phyloP scores from a whole-genome alignment of 2,113 vertebrate species.

The Paratilapia polleni region DNA sequence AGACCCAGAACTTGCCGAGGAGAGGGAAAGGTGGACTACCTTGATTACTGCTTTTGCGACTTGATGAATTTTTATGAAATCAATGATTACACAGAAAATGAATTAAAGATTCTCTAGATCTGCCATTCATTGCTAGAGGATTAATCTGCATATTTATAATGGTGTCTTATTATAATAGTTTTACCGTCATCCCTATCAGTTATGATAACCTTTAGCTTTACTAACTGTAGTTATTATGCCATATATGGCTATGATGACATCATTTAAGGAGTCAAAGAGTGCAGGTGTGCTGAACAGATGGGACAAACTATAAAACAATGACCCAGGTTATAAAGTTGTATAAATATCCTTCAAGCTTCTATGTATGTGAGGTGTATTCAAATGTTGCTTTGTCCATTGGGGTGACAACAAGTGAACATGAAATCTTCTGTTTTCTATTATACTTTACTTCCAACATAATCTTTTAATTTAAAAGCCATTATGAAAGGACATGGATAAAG shows the following conservation, averaged over 20 bases:
- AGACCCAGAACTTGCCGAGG: neutral
- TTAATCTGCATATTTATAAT: neutral
- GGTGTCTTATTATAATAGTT: no score
- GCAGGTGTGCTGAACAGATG: neutral
- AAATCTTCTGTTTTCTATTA: neutral
- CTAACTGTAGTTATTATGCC: neutral
- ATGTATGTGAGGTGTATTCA: neutral
- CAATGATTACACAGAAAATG: neutral
- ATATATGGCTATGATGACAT: neutral
- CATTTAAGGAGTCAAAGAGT: neutral
- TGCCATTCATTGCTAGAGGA: neutral
- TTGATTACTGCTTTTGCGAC: neutral
- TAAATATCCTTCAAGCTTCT: neutral
- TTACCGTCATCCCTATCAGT: neutral
- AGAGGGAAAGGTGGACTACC: neutral
- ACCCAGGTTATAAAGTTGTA: constrained; percentile 5
- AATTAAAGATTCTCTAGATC: neutral
- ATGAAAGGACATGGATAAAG: neutral
- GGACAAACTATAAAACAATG: neutral
- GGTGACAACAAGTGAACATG: neutral
- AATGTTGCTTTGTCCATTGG: neutral
- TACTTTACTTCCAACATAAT: neutral
- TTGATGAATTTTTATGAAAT: neutral
- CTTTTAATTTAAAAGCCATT: neutral
- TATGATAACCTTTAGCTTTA: neutral